Evolutionary conservation across 2,113 vertebrate genomes (phyloP).

Genomic region (Podocnemis expansa): DNA sequence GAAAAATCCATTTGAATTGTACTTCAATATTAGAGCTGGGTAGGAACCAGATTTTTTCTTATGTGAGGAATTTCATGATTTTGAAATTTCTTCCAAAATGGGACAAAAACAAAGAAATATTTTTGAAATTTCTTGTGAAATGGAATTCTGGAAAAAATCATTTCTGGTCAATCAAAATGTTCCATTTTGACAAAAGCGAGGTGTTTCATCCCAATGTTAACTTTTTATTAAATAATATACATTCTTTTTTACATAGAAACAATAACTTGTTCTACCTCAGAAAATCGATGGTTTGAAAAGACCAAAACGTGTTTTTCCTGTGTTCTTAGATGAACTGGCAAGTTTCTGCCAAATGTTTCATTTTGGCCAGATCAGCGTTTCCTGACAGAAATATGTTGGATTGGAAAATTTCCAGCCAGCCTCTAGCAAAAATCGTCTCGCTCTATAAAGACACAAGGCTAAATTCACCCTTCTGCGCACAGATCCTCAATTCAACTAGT

Average conservation of each 20-base stretch:
- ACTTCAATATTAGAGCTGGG: neutral
- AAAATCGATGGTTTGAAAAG: no score
- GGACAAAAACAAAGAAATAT: neutral
- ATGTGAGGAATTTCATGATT: neutral
- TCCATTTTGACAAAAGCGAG: neutral
- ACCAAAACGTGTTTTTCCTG: no score
- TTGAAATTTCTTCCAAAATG: constrained; percentile 11
- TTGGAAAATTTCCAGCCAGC: neutral
- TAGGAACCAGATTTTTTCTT: neutral
- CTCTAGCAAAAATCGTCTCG: neutral
- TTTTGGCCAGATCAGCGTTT: neutral
- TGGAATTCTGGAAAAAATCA: neutral
- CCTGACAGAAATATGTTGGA: neutral
- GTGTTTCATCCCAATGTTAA: neutral
- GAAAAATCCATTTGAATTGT: constrained; percentile 6
- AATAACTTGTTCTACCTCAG: no score
- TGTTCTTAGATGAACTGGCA: neutral
- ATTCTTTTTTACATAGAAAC: no score
- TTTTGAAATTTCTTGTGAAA: neutral
- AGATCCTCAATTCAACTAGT: no score
- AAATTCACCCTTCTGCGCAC: neutral
- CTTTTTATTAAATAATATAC: neutral
- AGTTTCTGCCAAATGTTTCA: neutral
- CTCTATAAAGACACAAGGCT: neutral
- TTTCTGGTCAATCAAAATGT: neutral